Base-by-base conservation (phyloP, 1,140 invertebrate species). In the Ericerus pela region DNA sequence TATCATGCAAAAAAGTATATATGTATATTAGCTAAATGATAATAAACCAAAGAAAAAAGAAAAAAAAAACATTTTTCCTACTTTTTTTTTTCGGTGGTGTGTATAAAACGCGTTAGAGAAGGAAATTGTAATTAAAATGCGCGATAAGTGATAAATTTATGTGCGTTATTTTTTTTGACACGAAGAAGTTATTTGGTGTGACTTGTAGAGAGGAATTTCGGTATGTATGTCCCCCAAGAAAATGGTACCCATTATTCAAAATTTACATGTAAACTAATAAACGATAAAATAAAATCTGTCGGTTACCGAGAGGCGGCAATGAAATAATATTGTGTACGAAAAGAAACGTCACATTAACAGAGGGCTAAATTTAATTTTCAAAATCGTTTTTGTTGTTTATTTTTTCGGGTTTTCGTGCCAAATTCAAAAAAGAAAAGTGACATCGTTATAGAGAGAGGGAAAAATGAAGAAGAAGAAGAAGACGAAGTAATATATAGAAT, bases 241-340 rank as follows among this genome's bases (percentile, higher is more conserved):
- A 10, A 33, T 47, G 14, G 10, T 47, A 47, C 22, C 14, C 41
- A 47, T 47, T 47, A 47, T 47, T 47, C 41, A 47, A 47, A 47
- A 47, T 47, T 47, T 47, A 47, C 41, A 47, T 47, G 41, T 47
- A 47, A 24, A 47, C 41, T 47, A 47, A 47, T 47, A 47, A 47
- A 47, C 41, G 41, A 47, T 47, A 47, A 47, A 47, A 47, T 47
- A 47, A 47, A 47, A 47, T 47, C 41, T 47, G 41, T 47, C 12
- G 41, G 41, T 47, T 47, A 41, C n/a, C 22, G 20, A 2, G 20
- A 47, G n/a, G 41, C 41, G 41, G 41, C 26, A 47, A 47, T 47
- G 41, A 47, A 47, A 47, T 47, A 47, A 47, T 47, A 47, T 47
- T 47, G 41, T 47, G 26, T 38, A 38, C n/a, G n/a, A 24, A 47